Conservation (phyloP, 2,888 invertebrate species). For the Strigamia maritima region DNA sequence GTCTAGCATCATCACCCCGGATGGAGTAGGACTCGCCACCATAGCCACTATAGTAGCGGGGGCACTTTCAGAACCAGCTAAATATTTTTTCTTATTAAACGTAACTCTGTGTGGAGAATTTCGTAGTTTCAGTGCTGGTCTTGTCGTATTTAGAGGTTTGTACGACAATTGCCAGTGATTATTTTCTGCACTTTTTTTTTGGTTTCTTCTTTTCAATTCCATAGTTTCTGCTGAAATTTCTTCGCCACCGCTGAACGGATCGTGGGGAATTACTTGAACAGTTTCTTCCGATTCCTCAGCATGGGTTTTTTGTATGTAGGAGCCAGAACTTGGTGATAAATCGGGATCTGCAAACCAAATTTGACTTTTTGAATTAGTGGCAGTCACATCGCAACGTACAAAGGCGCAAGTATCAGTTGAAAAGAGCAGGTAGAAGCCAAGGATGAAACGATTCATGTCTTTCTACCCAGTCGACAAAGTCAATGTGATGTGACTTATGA, state of each 20-base stretch:
- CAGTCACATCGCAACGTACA: not conserved
- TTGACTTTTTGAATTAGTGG: not conserved
- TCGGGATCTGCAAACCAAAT: not conserved
- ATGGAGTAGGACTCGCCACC: not conserved
- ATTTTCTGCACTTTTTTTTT: not conserved
- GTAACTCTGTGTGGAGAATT: not conserved
- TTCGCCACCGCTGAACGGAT: constrained; percentile 8
- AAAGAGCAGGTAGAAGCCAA: not conserved
- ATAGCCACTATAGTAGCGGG: not conserved
- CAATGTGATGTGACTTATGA: not conserved
- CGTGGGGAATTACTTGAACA: not conserved
- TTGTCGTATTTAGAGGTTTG: not conserved
- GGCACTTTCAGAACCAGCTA: not conserved
- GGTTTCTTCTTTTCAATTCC: not conserved
- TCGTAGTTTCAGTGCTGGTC: not conserved
- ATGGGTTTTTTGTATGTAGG: not conserved
- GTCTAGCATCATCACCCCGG: not conserved
- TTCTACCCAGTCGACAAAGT: not conserved
- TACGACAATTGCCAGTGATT: not conserved
- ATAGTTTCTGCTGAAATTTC: not conserved
- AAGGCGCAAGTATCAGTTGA: not conserved
- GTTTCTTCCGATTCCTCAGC: not conserved
- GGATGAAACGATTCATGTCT: not conserved
- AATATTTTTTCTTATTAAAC: not conserved
- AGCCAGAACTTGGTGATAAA: not conserved